phyloP scores from a whole-genome alignment of 1,140 invertebrate genomes.

The Zaprionus capensis region DNA sequence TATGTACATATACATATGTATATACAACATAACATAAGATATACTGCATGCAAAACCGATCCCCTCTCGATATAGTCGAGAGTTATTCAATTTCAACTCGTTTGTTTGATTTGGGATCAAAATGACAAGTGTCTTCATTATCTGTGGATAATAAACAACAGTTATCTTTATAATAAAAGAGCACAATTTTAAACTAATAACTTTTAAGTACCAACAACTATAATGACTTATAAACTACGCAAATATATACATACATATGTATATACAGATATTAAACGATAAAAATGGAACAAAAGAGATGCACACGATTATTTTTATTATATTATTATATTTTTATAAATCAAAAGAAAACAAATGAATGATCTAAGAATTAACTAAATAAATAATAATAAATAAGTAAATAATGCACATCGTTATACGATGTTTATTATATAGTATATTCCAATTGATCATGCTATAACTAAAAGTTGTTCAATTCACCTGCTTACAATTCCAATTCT shows the following conservation, averaged over 20 bases:
- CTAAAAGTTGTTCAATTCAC: conserved; percentile 14
- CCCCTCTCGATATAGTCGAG: not conserved
- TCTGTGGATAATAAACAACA: not conserved
- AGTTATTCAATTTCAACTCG: not conserved
- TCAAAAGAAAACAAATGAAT: too few species aligned
- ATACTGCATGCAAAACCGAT: not conserved
- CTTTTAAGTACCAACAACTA: too few species aligned
- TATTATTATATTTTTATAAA: too few species aligned
- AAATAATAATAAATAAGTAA: not conserved
- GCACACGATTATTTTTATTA: too few species aligned
- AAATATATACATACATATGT: too few species aligned
- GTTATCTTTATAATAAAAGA: too few species aligned
- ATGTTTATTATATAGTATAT: not conserved
- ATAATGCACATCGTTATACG: too few species aligned
- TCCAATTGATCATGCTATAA: not conserved
- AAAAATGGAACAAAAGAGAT: too few species aligned
- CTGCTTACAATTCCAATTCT: conserved; percentile 23
- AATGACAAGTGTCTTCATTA: not conserved
- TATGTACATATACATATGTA: not conserved
- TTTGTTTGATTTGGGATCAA: not conserved
- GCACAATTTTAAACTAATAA: too few species aligned
- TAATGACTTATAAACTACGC: too few species aligned
- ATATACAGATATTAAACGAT: too few species aligned
- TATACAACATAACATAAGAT: not conserved
- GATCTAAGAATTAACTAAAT: too few species aligned